These are phyloP conservation scores for Glaucopsyche alexis DNA, from an alignment of 2,888 invertebrate genomes.

Conservation along the genomic window DNA sequence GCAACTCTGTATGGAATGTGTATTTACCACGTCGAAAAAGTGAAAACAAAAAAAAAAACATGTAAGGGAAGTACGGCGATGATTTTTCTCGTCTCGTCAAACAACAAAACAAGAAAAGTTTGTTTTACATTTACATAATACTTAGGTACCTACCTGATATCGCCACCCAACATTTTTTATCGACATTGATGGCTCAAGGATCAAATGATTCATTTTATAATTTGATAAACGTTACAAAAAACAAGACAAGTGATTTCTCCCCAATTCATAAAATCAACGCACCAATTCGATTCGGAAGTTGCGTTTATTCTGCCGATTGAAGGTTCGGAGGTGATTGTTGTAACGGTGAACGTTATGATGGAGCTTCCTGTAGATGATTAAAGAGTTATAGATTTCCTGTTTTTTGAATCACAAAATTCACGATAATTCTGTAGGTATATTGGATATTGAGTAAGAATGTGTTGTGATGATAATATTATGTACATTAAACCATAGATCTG, in stretches of 20 bases:
- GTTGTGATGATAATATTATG: neutral
- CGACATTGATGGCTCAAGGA: neutral
- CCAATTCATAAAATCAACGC: slow-evolving; percentile 2
- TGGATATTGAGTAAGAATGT: neutral
- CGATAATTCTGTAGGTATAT: neutral
- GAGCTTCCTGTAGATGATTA: neutral
- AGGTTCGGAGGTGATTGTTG: slow-evolving; percentile 10
- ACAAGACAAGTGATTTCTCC: neutral
- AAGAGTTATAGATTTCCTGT: slow-evolving; percentile 21
- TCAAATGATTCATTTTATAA: too few species aligned
- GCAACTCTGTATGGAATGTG: too few species aligned
- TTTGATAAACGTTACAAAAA: neutral
- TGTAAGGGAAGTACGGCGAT: too few species aligned
- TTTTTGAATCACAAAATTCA: slow-evolving; percentile 12
- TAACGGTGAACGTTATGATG: neutral
- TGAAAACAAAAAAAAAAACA: too few species aligned
- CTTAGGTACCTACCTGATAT: too few species aligned
- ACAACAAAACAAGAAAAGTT: too few species aligned
- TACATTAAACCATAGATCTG: too few species aligned
- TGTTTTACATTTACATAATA: too few species aligned
- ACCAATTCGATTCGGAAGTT: slow-evolving; percentile 22
- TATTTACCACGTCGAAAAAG: too few species aligned
- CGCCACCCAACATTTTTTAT: too few species aligned
- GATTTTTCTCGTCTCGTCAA: too few species aligned
- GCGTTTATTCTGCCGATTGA: slow-evolving; percentile 16